These are phyloP conservation scores for Drosophila truncata DNA, from an alignment of 1,140 invertebrate species.

Conservation along the genomic window DNA sequence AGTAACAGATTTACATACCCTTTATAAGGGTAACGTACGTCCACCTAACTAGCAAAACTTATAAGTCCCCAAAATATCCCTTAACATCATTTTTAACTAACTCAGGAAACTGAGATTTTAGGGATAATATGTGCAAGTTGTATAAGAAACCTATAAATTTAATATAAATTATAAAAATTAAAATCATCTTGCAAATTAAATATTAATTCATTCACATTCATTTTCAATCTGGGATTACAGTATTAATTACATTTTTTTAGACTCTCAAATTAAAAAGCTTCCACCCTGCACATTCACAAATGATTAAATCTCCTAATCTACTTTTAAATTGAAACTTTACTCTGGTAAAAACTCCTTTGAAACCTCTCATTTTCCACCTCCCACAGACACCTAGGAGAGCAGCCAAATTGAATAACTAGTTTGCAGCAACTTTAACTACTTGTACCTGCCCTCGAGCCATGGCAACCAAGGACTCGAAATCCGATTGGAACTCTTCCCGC, in stretches of 20 bases:
- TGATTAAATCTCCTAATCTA: slow-evolving; percentile 18
- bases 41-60: not conserved
- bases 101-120: not conserved
- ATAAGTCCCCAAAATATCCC: no score
- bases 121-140: not conserved
- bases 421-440: slow-evolving; percentile 22
- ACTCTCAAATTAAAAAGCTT: not conserved
- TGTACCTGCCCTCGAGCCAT: slow-evolving; percentile 10
- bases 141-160: not conserved
- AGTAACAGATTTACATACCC: not conserved
- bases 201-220: not conserved
- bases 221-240: no score
- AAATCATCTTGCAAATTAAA: not conserved
- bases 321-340: slow-evolving; percentile 16
- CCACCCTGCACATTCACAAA: not conserved
- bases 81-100: not conserved
- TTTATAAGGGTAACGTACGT: not conserved
- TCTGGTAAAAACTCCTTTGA: not conserved
- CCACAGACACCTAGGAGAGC: not conserved
- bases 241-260: no score
- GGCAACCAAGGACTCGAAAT: slow-evolving; percentile 15
- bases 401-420: slow-evolving; percentile 35
- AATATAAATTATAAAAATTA: not conserved
- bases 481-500: slow-evolving; percentile 26
- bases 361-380: not conserved